Conservation (phyloP, 2,888 invertebrate species). For the Caenorhabditis wallacei region DNA sequence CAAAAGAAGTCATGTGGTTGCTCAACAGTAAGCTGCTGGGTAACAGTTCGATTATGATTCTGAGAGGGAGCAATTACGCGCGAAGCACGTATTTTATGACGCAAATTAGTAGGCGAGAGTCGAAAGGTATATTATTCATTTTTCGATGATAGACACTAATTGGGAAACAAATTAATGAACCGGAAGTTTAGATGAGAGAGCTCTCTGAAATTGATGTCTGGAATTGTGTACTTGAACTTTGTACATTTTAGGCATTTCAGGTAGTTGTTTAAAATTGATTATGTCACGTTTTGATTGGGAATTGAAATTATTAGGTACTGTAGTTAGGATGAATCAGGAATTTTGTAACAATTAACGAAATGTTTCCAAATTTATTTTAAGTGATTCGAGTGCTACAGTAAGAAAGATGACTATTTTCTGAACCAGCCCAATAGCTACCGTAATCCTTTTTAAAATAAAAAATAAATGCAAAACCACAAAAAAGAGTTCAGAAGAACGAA, state of each 20-base stretch:
- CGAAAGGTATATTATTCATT: slow-evolving; percentile 16
- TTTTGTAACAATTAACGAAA: too few relatives aligned
- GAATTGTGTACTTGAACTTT: neutral
- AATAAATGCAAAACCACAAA: neutral
- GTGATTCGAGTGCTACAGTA: too few relatives aligned
- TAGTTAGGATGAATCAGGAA: too few relatives aligned
- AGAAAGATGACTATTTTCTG: too few relatives aligned
- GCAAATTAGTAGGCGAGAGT: slow-evolving; percentile 11
- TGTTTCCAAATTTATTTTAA: too few relatives aligned
- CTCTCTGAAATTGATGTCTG: slow-evolving; percentile 1
- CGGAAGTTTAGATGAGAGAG: neutral
- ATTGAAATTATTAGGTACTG: too few relatives aligned
- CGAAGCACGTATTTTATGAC: slow-evolving; percentile 45
- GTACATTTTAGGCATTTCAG: too few relatives aligned
- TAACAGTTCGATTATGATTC: slow-evolving; percentile 6
- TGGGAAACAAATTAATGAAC: too few relatives aligned
- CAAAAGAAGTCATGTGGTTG: slow-evolving; percentile 38
- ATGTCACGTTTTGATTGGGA: too few relatives aligned
- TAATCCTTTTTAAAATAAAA: too few relatives aligned
- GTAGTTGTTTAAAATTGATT: too few relatives aligned
- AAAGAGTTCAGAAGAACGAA: neutral
- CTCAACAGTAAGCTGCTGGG: neutral
- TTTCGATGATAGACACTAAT: neutral
- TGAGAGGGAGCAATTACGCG: slow-evolving; percentile 32
- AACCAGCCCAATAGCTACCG: too few relatives aligned